A percentile compares a stretch with the other conserved stretches of the same genome.
These are phyloP conservation scores for Pygoscelis antarcticus DNA, from an alignment of 2,113 vertebrate species.

Conservation along the genomic window DNA sequence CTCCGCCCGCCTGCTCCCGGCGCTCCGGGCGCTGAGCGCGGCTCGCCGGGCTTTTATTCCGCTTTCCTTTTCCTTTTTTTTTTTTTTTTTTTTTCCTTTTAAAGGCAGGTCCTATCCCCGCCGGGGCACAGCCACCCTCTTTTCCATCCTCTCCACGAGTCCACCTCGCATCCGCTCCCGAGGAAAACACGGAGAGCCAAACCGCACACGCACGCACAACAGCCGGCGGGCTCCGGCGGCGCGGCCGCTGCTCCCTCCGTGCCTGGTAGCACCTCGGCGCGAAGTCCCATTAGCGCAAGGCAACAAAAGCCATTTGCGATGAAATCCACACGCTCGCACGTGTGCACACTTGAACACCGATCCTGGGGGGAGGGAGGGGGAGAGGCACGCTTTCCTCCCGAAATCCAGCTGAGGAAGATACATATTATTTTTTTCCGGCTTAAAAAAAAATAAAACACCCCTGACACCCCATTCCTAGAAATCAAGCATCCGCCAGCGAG, in stretches of 20 bases:
- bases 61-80: no score
- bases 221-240: background rate
- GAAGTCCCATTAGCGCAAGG: background rate
- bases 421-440: background rate
- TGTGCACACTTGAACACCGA: background rate
- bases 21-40: background rate
- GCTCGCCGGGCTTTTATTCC: background rate
- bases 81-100: background rate
- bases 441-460: no score
- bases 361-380: background rate
- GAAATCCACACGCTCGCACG: background rate
- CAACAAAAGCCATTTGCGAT: background rate
- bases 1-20: background rate
- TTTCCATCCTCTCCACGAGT: background rate
- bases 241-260: background rate
- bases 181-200: background rate
- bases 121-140: background rate
- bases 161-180: background rate
- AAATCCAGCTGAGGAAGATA: background rate
- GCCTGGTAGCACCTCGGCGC: background rate
- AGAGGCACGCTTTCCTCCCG: background rate
- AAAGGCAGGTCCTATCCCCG: background rate
- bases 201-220: background rate
- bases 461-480: background rate
- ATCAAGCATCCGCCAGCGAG: background rate